Conservation (phyloP, 2,888 invertebrate genomes). For the Hetaerina titia region DNA sequence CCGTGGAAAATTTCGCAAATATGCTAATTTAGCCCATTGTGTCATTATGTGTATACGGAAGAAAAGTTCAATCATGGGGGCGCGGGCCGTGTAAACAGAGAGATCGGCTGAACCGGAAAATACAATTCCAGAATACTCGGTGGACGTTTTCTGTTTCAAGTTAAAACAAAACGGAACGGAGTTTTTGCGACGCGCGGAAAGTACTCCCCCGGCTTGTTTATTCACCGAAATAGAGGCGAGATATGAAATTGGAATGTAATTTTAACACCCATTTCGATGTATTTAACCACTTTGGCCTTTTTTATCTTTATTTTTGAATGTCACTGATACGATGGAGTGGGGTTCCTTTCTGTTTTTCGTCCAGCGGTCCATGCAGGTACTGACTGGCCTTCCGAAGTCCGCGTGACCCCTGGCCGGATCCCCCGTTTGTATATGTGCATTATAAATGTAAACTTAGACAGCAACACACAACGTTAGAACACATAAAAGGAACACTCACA, state of each 20-base stretch:
- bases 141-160: not conserved
- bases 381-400: too few species aligned
- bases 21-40: not conserved
- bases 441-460: too few species aligned
- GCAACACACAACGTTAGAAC: too few species aligned
- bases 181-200: not conserved
- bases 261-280: not conserved
- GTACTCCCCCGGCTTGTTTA: not conserved
- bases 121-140: not conserved
- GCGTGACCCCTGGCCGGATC: too few species aligned
- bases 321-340: too few species aligned
- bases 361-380: too few species aligned
- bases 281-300: not conserved
- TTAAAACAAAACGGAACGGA: not conserved
- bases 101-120: not conserved
- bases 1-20: not conserved
- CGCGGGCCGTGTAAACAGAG: not conserved
- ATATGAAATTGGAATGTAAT: not conserved
- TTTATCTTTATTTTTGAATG: too few species aligned
- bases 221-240: not conserved
- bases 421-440: too few species aligned
- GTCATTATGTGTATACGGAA: not conserved
- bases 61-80: not conserved
- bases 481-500: too few species aligned
- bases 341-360: too few species aligned